Evolutionary conservation across 2,888 invertebrate genomes (phyloP), one percentile per base, ranked within the genome.

Genomic region (Ypsolopha sequella): DNA sequence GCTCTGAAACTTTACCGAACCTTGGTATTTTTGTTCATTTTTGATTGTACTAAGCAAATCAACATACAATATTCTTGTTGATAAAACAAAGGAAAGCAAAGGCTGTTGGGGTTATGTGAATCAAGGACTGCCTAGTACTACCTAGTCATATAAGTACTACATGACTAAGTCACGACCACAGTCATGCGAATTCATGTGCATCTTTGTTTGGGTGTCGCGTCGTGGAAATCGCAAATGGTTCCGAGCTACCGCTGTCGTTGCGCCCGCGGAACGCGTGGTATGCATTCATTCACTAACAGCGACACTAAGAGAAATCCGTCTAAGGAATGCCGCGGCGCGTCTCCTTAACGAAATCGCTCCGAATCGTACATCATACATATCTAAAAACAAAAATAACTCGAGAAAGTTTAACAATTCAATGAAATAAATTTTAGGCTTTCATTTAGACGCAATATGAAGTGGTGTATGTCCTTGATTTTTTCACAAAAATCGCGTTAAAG

Each of bases 301-400:
- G 35, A 43, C 73, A 77, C 77, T 76, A 73, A 67, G 74, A 77
- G 80, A 80, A 80, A 78, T 64, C 64, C 66, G 66, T 54, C 60
- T 57, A 58, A 60, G 66, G 73, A 70, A 73, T 51, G 51, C 45
- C 41, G 24, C 10, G 13, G 41, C 50, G 50, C 50, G 43, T 50
- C 50, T 50, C 34, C 35, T 35, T 41, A 35, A 13, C 43, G 14
- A 43, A 50, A n/a, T n/a, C n/a, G n/a, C n/a, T n/a, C 43, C 50
- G 50, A 50, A n/a, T n/a, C n/a, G n/a, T n/a, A n/a, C n/a, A n/a
- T n/a, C n/a, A n/a, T n/a, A n/a, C n/a, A n/a, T n/a, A n/a, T n/a
- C n/a, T n/a, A n/a, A n/a, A n/a, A n/a, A n/a, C n/a, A n/a, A n/a
- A n/a, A n/a, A n/a, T n/a, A n/a, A n/a, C n/a, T n/a, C n/a, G n/a